Conservation (phyloP, 2,888 invertebrate genomes). For the Poecilus cupreus region DNA sequence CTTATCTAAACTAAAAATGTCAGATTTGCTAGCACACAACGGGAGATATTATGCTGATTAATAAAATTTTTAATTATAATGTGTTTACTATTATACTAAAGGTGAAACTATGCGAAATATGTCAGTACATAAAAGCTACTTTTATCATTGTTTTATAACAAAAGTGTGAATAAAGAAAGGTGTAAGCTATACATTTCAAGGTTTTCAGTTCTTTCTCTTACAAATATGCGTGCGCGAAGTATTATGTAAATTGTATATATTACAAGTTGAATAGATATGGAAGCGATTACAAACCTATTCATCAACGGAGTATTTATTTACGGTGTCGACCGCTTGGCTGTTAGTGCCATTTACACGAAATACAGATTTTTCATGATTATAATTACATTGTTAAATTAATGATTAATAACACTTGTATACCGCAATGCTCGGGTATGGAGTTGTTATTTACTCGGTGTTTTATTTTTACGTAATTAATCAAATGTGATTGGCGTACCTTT, state of each 20-base stretch:
- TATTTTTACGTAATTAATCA: slow-evolving; percentile 10
- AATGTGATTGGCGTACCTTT: too few species aligned
- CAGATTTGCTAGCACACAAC: too few species aligned
- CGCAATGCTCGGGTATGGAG: neutral
- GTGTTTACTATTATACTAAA: too few species aligned
- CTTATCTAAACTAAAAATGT: too few species aligned
- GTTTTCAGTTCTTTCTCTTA: too few species aligned
- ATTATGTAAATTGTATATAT: neutral
- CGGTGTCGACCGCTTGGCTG: neutral
- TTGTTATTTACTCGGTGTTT: neutral
- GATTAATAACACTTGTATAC: neutral
- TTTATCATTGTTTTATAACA: too few species aligned
- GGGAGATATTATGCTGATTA: too few species aligned
- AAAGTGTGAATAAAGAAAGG: too few species aligned
- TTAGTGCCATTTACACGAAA: neutral
- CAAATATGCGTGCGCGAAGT: neutral
- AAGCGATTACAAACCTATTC: neutral
- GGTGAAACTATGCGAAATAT: too few species aligned
- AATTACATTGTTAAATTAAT: neutral
- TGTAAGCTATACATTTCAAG: too few species aligned
- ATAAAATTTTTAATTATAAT: too few species aligned
- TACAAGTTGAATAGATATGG: neutral
- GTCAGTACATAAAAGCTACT: too few species aligned
- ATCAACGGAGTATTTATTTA: neutral
- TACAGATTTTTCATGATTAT: neutral